These are phyloP conservation scores for Erpobdella octoculata DNA, from an alignment of 2,888 invertebrate genomes.

Conservation along the genomic window DNA sequence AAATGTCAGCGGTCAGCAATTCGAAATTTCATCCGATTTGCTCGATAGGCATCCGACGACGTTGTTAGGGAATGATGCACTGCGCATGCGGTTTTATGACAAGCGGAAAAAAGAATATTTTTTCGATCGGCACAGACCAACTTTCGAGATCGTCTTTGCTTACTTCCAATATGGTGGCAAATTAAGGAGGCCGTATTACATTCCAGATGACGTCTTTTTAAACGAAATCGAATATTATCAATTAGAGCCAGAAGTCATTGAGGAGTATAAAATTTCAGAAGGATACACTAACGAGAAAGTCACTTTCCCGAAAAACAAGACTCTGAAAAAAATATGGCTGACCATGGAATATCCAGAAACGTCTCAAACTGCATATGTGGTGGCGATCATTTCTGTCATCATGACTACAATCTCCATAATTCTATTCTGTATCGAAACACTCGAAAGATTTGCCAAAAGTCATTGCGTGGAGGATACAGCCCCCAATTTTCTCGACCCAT, in stretches of 20 bases:
- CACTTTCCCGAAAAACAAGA: constrained; percentile 45
- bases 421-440: constrained; percentile 50
- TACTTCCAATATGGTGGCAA: constrained; percentile 51
- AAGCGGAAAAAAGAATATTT: constrained; percentile 48
- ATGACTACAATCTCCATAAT: constrained; percentile 50
- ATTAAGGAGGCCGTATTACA: constrained; percentile 48
- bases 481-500: constrained; percentile 48
- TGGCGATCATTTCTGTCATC: constrained; percentile 49
- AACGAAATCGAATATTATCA: constrained; percentile 50
- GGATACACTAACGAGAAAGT: constrained; percentile 47
- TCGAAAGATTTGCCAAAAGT: constrained; percentile 43
- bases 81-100: constrained; percentile 48
- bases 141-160: constrained; percentile 51
- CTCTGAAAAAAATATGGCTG: constrained; percentile 49
- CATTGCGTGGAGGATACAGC: constrained; percentile 44
- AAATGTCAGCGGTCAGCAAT: constrained; percentile 51
- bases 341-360: constrained; percentile 52
- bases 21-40: constrained; percentile 47
- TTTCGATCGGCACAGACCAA: constrained; percentile 51
- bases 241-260: constrained; percentile 48
- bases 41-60: constrained; percentile 49
- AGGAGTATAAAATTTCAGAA: constrained; percentile 48
- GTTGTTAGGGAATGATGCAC: constrained; percentile 48
- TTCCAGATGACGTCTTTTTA: constrained; percentile 51
- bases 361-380: constrained; percentile 46